phyloP scores from a whole-genome alignment of 2,888 invertebrate species.

The Cephus runcator region DNA sequence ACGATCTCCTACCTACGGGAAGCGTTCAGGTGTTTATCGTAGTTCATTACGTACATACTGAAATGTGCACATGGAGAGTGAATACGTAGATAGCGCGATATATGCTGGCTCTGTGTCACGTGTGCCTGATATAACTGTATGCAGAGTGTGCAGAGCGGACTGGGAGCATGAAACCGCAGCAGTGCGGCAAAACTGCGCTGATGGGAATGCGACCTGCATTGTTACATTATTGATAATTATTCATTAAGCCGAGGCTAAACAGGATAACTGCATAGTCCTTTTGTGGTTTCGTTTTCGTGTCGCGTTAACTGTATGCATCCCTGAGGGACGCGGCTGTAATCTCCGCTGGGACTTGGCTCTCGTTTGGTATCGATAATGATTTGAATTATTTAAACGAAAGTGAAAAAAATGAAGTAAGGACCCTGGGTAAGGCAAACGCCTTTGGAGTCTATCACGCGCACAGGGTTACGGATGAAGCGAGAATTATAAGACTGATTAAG shows the following conservation, averaged over 20 bases:
- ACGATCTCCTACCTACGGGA: not conserved
- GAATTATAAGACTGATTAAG: constrained; percentile 18
- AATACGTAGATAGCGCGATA: not conserved
- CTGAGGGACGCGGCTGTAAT: not conserved
- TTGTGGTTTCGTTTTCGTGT: not conserved
- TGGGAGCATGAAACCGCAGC: constrained; percentile 34
- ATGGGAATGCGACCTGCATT: constrained; percentile 19
- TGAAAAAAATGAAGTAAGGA: not conserved
- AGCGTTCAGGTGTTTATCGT: not conserved
- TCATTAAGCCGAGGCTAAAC: constrained; percentile 14
- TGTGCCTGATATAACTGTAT: constrained; percentile 13
- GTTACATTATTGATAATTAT: constrained; percentile 37
- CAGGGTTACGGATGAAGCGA: not conserved
- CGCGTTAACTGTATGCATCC: not conserved
- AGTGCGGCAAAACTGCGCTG: constrained; percentile 33
- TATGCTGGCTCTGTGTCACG: constrained; percentile 16
- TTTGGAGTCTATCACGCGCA: not conserved
- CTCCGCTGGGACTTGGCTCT: not conserved
- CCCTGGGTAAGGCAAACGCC: not conserved
- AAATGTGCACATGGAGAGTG: not conserved
- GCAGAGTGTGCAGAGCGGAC: constrained; percentile 11
- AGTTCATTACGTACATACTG: not conserved
- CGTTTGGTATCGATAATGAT: not conserved
- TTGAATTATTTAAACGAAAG: not conserved
- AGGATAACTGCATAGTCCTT: not conserved